phyloP scores from a whole-genome alignment of 2,888 invertebrate species.

The Mayetiola destructor region DNA sequence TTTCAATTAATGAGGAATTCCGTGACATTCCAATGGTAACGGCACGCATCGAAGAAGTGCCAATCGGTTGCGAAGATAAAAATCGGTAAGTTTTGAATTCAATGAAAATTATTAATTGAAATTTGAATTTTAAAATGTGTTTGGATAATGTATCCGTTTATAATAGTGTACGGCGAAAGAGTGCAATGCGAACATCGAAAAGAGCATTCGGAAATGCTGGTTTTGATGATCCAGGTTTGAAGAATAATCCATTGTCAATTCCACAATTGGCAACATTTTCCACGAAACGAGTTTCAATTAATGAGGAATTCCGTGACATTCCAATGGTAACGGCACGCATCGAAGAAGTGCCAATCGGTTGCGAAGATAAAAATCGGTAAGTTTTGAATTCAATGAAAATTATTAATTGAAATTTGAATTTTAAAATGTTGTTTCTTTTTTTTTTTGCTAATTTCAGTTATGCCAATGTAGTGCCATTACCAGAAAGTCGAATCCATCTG shows the following conservation, averaged over 20 bases:
- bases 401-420: not conserved
- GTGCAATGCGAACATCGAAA: conserved; percentile 60
- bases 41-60: conserved; percentile 67
- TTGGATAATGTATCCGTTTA: not conserved
- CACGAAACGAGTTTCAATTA: conserved; percentile 52
- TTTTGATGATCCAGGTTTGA: conserved; percentile 70
- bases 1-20: conserved; percentile 68
- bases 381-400: too few relatives aligned
- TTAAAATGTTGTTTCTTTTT: conserved; percentile 5
- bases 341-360: conserved; percentile 72
- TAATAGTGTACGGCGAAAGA: conserved; percentile 44
- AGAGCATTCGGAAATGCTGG: conserved; percentile 82
- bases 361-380: conserved; percentile 70
- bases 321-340: conserved; percentile 63
- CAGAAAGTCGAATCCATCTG: conserved; percentile 74
- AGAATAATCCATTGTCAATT: conserved; percentile 57
- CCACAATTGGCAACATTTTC: conserved; percentile 61
- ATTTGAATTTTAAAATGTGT: not conserved
- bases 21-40: conserved; percentile 63
- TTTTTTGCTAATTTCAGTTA: conserved; percentile 37
- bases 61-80: conserved; percentile 75
- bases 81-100: conserved; percentile 40
- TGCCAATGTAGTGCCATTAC: conserved; percentile 87
- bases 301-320: conserved; percentile 68
- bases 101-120: not conserved